Evolutionary conservation across 2,888 invertebrate genomes (phyloP).

Genomic region (Drosophila merina): DNA sequence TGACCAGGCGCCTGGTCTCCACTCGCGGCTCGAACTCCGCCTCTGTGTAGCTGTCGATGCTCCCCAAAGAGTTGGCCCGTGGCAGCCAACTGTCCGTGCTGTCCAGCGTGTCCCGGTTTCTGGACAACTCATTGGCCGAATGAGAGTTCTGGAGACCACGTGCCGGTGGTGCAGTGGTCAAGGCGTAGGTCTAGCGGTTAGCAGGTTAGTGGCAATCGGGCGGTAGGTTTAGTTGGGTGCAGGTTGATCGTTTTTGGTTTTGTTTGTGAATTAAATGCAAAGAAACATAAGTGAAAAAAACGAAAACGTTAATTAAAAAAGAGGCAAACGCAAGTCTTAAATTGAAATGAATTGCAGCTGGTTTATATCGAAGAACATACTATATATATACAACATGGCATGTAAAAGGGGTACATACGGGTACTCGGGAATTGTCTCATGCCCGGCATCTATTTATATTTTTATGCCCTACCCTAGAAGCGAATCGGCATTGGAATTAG

Average conservation of each 20-base stretch:
- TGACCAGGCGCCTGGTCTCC: constrained; percentile 19
- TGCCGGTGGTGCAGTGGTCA: constrained; percentile 35
- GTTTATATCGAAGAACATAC: constrained; percentile 5
- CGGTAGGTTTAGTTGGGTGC: constrained; percentile 45
- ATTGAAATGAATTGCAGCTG: constrained; percentile 45
- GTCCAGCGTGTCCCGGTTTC: constrained; percentile 59
- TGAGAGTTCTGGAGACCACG: constrained; percentile 75
- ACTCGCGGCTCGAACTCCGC: constrained; percentile 44
- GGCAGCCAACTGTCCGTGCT: constrained; percentile 54
- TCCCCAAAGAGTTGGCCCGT: constrained; percentile 75
- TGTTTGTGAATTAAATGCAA: constrained; percentile 66
- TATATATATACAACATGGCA: constrained; percentile 9
- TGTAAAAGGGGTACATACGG: constrained; percentile 3
- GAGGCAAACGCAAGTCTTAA: constrained; percentile 34
- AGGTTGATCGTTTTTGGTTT: constrained; percentile 25
- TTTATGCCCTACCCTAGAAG: constrained; percentile 61
- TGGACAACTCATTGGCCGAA: constrained; percentile 73
- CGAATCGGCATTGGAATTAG: constrained; percentile 42
- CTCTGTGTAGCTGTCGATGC: constrained; percentile 64
- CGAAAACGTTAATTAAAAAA: constrained; percentile 54
- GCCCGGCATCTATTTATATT: constrained; percentile 42
- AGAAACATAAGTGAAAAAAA: constrained; percentile 66
- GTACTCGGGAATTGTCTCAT: constrained; percentile 28
- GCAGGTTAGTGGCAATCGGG: constrained; percentile 49
- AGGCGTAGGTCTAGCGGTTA: constrained; percentile 50